phyloP scores from a whole-genome alignment of 1,140 invertebrate genomes.

The Drosophila parabipectinata region DNA sequence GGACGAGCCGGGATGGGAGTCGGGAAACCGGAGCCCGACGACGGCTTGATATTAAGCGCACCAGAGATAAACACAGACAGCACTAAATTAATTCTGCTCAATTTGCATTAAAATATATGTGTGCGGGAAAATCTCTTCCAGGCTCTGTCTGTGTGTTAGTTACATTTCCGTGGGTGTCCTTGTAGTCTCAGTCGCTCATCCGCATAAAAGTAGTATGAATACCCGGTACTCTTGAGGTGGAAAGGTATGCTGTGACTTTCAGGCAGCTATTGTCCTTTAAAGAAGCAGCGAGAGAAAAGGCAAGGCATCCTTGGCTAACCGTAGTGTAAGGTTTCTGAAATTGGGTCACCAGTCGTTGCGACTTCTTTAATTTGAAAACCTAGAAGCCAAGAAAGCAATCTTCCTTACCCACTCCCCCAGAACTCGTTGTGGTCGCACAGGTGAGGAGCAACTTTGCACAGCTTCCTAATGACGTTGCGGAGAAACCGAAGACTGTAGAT shows the following conservation, averaged over 20 bases:
- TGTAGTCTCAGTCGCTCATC: slow-evolving; percentile 3
- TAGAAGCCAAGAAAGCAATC: slow-evolving; percentile 29
- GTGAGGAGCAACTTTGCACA: slow-evolving; percentile 52
- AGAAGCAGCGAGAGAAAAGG: background rate
- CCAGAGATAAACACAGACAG: slow-evolving; percentile 76
- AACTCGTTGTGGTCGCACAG: slow-evolving; percentile 35
- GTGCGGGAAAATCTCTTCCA: slow-evolving; percentile 16
- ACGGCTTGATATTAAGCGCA: slow-evolving; percentile 77
- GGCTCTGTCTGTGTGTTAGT: slow-evolving; percentile 54
- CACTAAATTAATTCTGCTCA: slow-evolving; percentile 83
- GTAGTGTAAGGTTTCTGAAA: background rate
- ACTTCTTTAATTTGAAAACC: slow-evolving; percentile 64
- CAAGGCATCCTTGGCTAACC: background rate
- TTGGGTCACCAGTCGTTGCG: background rate
- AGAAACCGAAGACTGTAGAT: slow-evolving; percentile 10
- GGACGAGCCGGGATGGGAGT: slow-evolving; percentile 1
- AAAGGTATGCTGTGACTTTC: background rate
- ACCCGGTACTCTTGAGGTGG: background rate
- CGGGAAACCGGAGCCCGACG: slow-evolving; percentile 41
- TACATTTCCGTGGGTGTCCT: slow-evolving; percentile 57
- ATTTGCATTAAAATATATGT: slow-evolving; percentile 82
- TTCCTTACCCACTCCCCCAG: slow-evolving; percentile 9
- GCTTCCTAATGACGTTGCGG: slow-evolving; percentile 59
- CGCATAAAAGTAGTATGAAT: background rate
- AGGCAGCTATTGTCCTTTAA: background rate